Evolutionary conservation across 2,113 vertebrate genomes (phyloP).

Genomic region (Coryphaenoides rupestris): DNA sequence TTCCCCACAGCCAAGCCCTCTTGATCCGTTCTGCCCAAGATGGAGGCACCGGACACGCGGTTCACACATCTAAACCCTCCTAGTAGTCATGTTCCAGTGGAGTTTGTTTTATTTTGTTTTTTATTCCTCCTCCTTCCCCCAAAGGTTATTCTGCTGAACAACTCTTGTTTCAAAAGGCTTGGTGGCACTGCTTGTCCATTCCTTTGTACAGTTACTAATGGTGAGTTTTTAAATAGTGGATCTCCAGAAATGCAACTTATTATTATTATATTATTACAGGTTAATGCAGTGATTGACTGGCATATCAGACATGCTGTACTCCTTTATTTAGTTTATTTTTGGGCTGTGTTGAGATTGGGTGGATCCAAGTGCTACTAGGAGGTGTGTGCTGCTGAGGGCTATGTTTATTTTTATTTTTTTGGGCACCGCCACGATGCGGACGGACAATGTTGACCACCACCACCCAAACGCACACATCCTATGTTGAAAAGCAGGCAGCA

Average conservation of each 20-base stretch:
- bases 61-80: conserved; percentile 63
- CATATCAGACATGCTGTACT: conserved; percentile 85
- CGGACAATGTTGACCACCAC: conserved; percentile 22
- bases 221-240: conserved; percentile 54
- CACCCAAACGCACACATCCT: conserved; percentile 61
- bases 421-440: conserved; percentile 66
- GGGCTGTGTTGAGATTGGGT: conserved; percentile 73
- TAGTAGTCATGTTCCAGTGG: conserved; percentile 49
- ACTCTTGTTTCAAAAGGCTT: conserved; percentile 29
- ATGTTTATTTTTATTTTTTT: neutral
- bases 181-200: conserved; percentile 83
- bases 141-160: too few species aligned
- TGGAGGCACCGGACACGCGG: conserved; percentile 67
- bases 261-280: too few species aligned
- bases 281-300: conserved; percentile 89
- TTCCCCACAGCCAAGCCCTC: conserved; percentile 44
- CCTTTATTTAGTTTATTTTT: too few species aligned
- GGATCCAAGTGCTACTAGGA: conserved; percentile 71
- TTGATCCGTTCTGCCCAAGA: conserved; percentile 53
- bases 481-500: conserved; percentile 71
- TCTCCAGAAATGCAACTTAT: conserved; percentile 12
- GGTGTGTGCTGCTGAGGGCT: conserved; percentile 30
- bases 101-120: conserved; percentile 66
- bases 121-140: conserved; percentile 63
- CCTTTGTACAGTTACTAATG: conserved; percentile 93